Evolutionary conservation across 2,888 invertebrate genomes (phyloP).

Genomic region (Hyposoter didymator): DNA sequence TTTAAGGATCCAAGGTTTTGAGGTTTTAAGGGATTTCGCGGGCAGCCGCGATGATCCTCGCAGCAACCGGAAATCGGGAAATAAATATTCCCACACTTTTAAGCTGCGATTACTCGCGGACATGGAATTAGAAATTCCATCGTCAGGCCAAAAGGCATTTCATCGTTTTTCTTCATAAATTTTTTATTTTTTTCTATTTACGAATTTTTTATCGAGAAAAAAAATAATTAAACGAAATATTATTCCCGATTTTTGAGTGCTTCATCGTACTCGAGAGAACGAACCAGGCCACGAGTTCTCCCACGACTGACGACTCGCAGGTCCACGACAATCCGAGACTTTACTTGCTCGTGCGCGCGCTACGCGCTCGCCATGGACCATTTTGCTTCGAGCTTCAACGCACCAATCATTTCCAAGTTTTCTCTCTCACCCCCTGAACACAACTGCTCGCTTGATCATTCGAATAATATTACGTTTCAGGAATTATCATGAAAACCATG

Average conservation of each 20-base stretch:
- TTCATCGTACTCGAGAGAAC: slow-evolving; percentile 8
- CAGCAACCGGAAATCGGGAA: background rate
- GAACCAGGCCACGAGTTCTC: slow-evolving; percentile 71
- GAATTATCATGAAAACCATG: background rate
- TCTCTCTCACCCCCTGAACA: slow-evolving; percentile 14
- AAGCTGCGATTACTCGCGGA: background rate
- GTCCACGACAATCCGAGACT: slow-evolving; percentile 42
- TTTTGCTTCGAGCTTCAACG: background rate
- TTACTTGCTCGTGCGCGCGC: slow-evolving; percentile 58
- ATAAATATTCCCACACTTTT: background rate
- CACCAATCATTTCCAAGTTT: background rate
- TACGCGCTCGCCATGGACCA: slow-evolving; percentile 48
- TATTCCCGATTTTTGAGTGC: background rate
- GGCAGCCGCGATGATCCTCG: background rate
- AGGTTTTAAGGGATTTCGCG: background rate
- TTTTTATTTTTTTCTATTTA: background rate
- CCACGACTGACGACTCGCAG: slow-evolving; percentile 70
- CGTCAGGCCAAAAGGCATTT: background rate
- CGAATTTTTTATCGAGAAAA: background rate
- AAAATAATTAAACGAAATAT: slow-evolving; percentile 10
- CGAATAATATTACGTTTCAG: background rate
- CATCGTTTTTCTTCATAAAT: background rate
- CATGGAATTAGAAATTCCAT: background rate
- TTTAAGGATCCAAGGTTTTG: too few relatives aligned
- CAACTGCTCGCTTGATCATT: background rate